Evolutionary conservation across 2,113 vertebrate genomes (phyloP), one percentile per base, ranked within the genome.

Genomic region (Apteryx mantelli): DNA sequence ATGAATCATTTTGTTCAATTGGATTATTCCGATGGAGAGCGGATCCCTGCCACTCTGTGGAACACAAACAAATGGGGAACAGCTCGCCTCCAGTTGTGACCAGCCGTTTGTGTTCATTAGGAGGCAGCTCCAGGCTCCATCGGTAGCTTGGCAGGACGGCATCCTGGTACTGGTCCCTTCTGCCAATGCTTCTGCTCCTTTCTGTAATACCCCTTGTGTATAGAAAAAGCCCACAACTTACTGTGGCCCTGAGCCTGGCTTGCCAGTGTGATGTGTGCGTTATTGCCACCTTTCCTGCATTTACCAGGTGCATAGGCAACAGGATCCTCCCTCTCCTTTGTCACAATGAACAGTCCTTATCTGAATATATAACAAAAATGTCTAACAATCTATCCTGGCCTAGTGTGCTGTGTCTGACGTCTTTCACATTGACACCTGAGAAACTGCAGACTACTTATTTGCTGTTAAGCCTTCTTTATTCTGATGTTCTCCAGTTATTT

Each of bases 1-100:
- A 98, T 97, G 97, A 98, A 97, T 98, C 94, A 97, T 98, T 97
- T 97, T 95, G 94, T 97, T 97, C 97, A 98, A 97, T 98, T 97
- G 97, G 96, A 98, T 98, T 98, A 97, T 98, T 98, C 95, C 97
- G 97, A 98, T 97, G 97, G 97, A 96, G 93, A 97, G 92, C 19
- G 66, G 93, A 97, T 96, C 96, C 95, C 96, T 8, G 46, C 94
- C 96, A 94, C 92, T 93, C 91, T 0, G 8, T 79, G 84, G 95
- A 95, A 89, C 68, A 95, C 92, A 96, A 96, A 97, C 88, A 97
- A 97, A 95, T 82, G 80, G 93, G 77, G 94, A 86, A 86, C 79
- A 94, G 85, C 93, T 97, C 69, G 52, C 64, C 91, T 96, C 91
- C 85, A 94, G 92, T 96, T 96, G 91, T 82, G 97, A 95, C 89